These are phyloP conservation scores for Cephus sareptanus DNA, from an alignment of 2,888 invertebrate species.

Conservation along the genomic window DNA sequence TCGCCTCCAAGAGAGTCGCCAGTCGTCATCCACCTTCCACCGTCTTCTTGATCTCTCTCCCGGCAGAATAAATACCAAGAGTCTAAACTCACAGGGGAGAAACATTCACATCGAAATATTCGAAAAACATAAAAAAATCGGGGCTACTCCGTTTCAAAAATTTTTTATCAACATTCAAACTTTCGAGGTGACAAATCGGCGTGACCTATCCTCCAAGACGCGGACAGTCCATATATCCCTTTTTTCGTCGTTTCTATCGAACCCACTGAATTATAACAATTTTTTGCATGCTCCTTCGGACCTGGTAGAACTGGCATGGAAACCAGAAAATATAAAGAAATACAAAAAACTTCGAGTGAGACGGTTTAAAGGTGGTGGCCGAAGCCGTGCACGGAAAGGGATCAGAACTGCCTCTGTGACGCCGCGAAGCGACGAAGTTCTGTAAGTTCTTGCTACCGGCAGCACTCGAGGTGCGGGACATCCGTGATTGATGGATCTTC, in stretches of 20 bases:
- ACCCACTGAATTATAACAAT: not conserved
- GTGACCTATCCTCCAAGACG: not conserved
- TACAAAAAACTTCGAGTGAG: not conserved
- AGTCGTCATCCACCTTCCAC: conserved; percentile 22
- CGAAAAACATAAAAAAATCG: not conserved
- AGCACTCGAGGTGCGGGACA: conserved; percentile 50
- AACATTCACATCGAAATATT: not conserved
- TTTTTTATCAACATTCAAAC: not conserved
- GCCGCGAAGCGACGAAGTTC: conserved; percentile 49
- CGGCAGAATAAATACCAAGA: not conserved
- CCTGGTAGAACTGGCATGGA: not conserved
- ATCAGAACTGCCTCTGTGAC: conserved; percentile 42
- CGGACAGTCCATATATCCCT: not conserved
- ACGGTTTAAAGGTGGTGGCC: not conserved
- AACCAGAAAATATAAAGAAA: not conserved
- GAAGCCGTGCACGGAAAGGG: not conserved
- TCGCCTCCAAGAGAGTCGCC: conserved; percentile 47
- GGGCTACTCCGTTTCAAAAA: not conserved
- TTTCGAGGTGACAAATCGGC: not conserved
- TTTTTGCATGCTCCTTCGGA: not conserved
- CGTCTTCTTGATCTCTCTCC: conserved; percentile 2
- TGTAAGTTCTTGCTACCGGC: conserved; percentile 57
- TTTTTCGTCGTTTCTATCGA: not conserved
- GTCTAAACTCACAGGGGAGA: not conserved
- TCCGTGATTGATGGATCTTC: conserved; percentile 62